Evolutionary conservation across 2,888 invertebrate genomes (phyloP).

Genomic region (Dermolepida albohirtum): DNA sequence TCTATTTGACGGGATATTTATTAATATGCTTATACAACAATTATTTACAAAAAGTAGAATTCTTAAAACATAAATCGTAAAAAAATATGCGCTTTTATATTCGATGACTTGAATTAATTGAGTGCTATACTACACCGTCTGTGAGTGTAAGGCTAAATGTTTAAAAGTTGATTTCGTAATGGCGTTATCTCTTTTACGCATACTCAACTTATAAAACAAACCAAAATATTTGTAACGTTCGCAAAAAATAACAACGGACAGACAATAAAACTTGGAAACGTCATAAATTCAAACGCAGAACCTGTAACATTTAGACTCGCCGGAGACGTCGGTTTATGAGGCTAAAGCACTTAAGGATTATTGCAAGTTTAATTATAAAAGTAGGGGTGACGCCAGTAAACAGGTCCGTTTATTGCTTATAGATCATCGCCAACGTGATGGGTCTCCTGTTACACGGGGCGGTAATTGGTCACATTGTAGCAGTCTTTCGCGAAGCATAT

Average conservation of each 20-base stretch:
- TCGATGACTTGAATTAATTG: too few relatives aligned
- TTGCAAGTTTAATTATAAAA: constrained; percentile 58
- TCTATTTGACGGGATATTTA: too few relatives aligned
- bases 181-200: constrained; percentile 1
- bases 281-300: constrained; percentile 53
- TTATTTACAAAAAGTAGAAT: too few relatives aligned
- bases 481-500: constrained; percentile 43
- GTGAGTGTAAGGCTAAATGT: neutral
- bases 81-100: too few relatives aligned
- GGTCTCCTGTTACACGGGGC: constrained; percentile 50
- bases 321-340: constrained; percentile 52
- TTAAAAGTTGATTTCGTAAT: neutral
- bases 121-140: too few relatives aligned
- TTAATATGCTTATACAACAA: too few relatives aligned
- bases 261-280: constrained; percentile 43
- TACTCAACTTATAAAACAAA: neutral
- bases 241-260: constrained; percentile 35
- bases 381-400: constrained; percentile 58
- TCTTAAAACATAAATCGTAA: too few relatives aligned
- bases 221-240: constrained; percentile 34
- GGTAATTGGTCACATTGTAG: constrained; percentile 53
- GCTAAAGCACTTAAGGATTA: constrained; percentile 55
- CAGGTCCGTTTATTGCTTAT: constrained; percentile 56
- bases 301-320: constrained; percentile 51
- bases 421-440: constrained; percentile 55